These are phyloP conservation scores for Coronaproctus castanopsis DNA, from an alignment of 2,888 invertebrate species.

Conservation along the genomic window DNA sequence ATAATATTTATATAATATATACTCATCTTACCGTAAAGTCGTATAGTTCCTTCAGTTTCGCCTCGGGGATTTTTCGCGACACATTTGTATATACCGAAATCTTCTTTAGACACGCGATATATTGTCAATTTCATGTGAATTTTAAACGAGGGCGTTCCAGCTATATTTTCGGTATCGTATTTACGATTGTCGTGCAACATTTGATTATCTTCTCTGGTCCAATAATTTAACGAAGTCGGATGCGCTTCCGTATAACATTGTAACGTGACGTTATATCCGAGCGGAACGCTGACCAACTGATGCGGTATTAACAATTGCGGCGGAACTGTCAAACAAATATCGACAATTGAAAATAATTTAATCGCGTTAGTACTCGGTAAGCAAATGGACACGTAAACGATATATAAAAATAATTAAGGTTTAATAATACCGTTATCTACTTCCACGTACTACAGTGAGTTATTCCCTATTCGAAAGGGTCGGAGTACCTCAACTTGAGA, in stretches of 20 bases:
- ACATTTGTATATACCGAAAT: constrained; percentile 75
- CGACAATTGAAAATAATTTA: too few relatives aligned
- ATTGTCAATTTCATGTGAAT: constrained; percentile 73
- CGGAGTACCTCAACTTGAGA: too few relatives aligned
- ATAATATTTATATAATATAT: too few relatives aligned
- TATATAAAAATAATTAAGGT: neutral
- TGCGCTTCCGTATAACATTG: constrained; percentile 82
- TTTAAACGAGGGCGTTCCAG: constrained; percentile 36
- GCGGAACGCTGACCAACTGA: constrained; percentile 67
- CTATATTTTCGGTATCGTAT: constrained; percentile 34
- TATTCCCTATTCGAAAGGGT: too few relatives aligned
- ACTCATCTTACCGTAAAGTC: constrained; percentile 77
- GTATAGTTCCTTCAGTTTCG: constrained; percentile 73
- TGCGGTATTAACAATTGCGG: constrained; percentile 84
- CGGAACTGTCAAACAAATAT: constrained; percentile 40
- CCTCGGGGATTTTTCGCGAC: constrained; percentile 77
- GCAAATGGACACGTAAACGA: neutral
- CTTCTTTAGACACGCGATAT: constrained; percentile 45
- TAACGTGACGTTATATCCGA: constrained; percentile 60
- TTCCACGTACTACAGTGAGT: too few relatives aligned
- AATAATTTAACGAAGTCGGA: constrained; percentile 75
- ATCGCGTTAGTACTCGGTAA: neutral
- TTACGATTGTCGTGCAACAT: constrained; percentile 74
- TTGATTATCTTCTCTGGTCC: constrained; percentile 68
- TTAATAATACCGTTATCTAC: neutral